Conservation (phyloP, 2,888 invertebrate species). For the Hermaeophaga mercurialis region DNA sequence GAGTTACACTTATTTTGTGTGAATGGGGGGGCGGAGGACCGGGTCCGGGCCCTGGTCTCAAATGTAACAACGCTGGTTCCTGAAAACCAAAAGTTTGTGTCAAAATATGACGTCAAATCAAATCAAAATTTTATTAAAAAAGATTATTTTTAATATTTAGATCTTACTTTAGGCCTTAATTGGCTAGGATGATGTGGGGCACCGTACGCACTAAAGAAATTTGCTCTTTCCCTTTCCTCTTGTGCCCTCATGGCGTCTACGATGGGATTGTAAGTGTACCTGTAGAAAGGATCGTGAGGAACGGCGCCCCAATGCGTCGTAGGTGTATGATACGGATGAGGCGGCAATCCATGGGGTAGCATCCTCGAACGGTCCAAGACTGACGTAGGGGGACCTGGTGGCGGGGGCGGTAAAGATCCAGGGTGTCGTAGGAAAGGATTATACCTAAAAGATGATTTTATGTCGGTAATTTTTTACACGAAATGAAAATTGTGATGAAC, state of each 20-base stretch:
- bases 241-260: constrained; percentile 79
- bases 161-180: constrained; percentile 49
- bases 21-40: constrained; percentile 56
- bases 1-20: constrained; percentile 61
- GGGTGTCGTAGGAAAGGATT: constrained; percentile 62
- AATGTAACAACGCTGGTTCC: constrained; percentile 63
- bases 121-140: no score
- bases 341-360: constrained; percentile 58
- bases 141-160: no score
- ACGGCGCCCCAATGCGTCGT: constrained; percentile 54
- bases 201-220: constrained; percentile 73
- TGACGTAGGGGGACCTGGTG: constrained; percentile 55
- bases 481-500: no score
- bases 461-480: not conserved
- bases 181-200: constrained; percentile 41
- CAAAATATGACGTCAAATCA: no score
- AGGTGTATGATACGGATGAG: constrained; percentile 59
- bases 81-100: not conserved
- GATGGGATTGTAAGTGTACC: constrained; percentile 76
- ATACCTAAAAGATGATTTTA: constrained; percentile 55
- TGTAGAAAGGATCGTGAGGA: constrained; percentile 63
- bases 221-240: constrained; percentile 76
- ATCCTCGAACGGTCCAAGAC: constrained; percentile 59
- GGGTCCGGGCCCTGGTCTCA: constrained; percentile 61
- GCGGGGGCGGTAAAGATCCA: constrained; percentile 59